Evolutionary conservation across 2,797 vertebrate species (phyloP), one percentile per base, ranked within the genome.

Genomic region (Arrhamphus sclerolepis): DNA sequence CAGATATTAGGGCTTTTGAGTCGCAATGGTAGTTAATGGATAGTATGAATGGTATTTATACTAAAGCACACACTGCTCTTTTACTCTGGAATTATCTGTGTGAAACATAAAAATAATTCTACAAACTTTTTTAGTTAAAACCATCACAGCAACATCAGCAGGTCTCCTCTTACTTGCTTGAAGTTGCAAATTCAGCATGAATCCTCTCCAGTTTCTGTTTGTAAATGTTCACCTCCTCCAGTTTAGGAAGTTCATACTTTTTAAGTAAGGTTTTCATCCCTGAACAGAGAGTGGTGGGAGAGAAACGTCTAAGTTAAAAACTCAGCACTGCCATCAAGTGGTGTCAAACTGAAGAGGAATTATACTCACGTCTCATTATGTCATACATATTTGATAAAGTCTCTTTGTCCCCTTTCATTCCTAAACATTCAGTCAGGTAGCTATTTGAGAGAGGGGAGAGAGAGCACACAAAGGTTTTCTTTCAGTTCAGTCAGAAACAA

Each of bases 141-240:
- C 24, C 24, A 26, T 26, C 24, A 2, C 24, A 26, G 24, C 24
- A 26, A 26, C 24, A 26, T 26, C 24, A 26, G 24, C 24, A 16
- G 7, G 18, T 34, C 7, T 40, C 17, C 39, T 43, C 97, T 97
- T 91, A 98, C 96, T 17, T 54, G 74, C 85, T 93, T 48, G 85
- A 41, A 40, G 58, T 91, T 16, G 68, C 72, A 74, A 96, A 92
- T 44, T 98, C 95, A 8, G 90, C 90, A 40, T 99, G 94, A 80
- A 96, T 94, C 81, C 93, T 94, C 78, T 98, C 97, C 68, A 99
- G 46, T 71, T 95, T 98, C 87, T 95, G 95, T 82, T 99, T 98
- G 77, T 91, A 91, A 54, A 60, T 4, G 38, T 85, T 91, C 57
- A 98, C 91, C 54, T 95, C 96, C 18, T 98, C 95, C 5, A 86